Percentiles rank a stretch among this genome's conserved stretches.
Conservation (phyloP, 2,113 vertebrate species). For the Chunga burmeisteri region DNA sequence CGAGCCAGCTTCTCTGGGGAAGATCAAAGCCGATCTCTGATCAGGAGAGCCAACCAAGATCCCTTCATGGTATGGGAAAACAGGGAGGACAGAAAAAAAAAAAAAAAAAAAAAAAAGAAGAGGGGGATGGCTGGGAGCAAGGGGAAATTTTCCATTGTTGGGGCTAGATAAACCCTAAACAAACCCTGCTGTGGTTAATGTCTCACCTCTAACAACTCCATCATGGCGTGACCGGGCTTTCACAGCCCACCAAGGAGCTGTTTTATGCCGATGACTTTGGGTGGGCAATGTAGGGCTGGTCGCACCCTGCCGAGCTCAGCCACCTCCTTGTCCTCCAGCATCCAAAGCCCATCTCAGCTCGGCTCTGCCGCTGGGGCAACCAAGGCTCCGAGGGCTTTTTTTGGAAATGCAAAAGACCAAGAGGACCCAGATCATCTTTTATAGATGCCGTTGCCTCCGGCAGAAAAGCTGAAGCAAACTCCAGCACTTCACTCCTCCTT, state of each 20-base stretch:
- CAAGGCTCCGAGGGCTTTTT: neutral
- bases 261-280: neutral
- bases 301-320: neutral
- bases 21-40: constrained; percentile 33
- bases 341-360: fast-evolving
- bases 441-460: neutral
- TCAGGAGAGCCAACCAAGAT: neutral
- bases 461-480: neutral
- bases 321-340: neutral
- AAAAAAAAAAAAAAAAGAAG: neutral
- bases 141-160: neutral
- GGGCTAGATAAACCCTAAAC: neutral
- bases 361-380: fast-evolving
- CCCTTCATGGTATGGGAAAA: neutral
- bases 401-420: neutral
- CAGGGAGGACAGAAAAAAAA: neutral
- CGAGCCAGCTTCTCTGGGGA: neutral
- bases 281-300: fast-evolving
- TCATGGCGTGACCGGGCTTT: fast-evolving
- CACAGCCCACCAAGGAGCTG: neutral
- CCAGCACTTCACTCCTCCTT: neutral
- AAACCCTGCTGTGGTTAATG: fast-evolving
- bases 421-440: constrained; percentile 26
- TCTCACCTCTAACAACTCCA: fast-evolving
- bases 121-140: neutral